Conservation (phyloP, 30 jellyfish, hydroid and myxozoan species). For the Sanderia malayensis region DNA sequence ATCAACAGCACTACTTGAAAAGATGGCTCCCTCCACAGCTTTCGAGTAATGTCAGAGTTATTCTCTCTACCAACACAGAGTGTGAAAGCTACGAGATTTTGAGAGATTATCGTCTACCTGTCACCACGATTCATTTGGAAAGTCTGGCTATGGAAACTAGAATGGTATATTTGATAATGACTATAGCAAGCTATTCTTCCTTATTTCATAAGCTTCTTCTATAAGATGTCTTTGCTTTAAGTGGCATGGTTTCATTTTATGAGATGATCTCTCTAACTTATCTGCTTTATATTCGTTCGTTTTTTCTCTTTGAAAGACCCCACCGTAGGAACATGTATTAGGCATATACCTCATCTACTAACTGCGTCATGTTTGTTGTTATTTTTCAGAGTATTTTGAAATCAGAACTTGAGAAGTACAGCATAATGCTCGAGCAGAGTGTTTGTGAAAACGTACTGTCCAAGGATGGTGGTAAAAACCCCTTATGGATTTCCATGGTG, state of each 20-base stretch:
- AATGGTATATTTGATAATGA: too few relatives aligned
- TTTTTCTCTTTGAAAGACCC: too few relatives aligned
- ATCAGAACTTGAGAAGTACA: constrained; percentile 30
- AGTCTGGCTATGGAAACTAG: constrained; percentile 15
- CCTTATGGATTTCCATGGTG: constrained; percentile 43
- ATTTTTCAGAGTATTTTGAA: constrained; percentile 52
- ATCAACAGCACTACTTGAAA: constrained; percentile 49
- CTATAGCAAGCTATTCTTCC: too few relatives aligned
- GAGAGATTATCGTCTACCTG: constrained; percentile 18
- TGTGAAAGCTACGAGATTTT: constrained; percentile 7
- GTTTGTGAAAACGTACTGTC: constrained; percentile 17
- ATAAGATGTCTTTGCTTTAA: too few relatives aligned
- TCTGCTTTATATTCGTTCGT: too few relatives aligned
- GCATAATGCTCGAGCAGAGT: constrained; percentile 26
- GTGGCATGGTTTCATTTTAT: too few relatives aligned
- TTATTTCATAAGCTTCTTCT: too few relatives aligned
- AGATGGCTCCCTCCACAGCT: constrained; percentile 62
- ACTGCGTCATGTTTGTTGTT: too few relatives aligned
- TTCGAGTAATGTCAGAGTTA: constrained; percentile 31
- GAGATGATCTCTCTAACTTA: too few relatives aligned
- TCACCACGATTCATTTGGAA: constrained; percentile 23
- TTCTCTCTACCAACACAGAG: constrained; percentile 34
- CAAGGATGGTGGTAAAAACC: constrained; percentile 34
- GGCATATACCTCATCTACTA: too few relatives aligned
- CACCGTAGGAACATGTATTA: too few relatives aligned